Base-by-base conservation (phyloP, 1,140 invertebrate species). In the Notospermus geniculatus region DNA sequence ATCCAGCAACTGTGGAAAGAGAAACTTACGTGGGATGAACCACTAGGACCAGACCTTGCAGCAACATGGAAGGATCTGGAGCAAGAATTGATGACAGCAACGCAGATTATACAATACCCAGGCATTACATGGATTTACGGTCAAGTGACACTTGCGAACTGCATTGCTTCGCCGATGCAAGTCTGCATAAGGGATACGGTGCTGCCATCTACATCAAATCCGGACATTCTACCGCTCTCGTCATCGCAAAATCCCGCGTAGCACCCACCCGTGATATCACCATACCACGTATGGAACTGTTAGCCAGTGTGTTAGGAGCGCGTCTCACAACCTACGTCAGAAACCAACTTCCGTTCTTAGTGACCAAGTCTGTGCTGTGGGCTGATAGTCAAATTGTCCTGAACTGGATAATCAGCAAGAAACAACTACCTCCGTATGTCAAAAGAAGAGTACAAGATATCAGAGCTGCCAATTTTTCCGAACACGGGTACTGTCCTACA, bases 1-100 rank as follows among this genome's bases (percentile, higher is more conserved):
- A 53, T 84, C 13, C 82, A 84, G 71, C 45, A 73, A 59, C 36
- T 83, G 17, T 84, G 81, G 80, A 27, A 65, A 55, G 22, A 27
- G 36, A 69, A 74, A 30, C 5, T 79, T 9, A 72, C 69, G 50
- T 84, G 82, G 81, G 82, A 84, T 64, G 77, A 82, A 22, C 39
- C 45, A 22, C 17, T 75, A 22, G 17, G 60, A 15, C 50, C 41
- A 2, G 17, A 39, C 1, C 5, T 65, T 9, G 7, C 11, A 2
- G 41, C 56, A 0, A 46, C 43, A 17, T 75, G 73, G 75, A 43
- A 39, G 4, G 25, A 30, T 30, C 53, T 64, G 2, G 32, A 28
- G 27, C 32, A 13, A 52, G 59, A 58, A 25, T 50, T 30, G n/a
- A n/a, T 30, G 22, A 55, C 17, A 17, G 28, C 2, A 27, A 9